phyloP scores from a whole-genome alignment of 2,888 invertebrate species.

The Unio pictorum region DNA sequence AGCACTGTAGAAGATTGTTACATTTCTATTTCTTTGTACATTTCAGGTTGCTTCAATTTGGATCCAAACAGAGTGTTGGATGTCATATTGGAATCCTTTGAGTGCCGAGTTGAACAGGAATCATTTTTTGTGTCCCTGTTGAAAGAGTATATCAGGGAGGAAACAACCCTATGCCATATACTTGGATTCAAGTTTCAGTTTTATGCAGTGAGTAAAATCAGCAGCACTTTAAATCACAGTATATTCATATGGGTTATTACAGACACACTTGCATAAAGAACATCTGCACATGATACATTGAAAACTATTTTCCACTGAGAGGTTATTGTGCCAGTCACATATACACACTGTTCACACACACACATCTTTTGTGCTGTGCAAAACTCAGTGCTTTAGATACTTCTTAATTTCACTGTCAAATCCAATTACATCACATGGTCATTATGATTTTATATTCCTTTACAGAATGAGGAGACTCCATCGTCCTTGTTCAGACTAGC shows the following conservation, averaged over 20 bases:
- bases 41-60: conserved; percentile 93
- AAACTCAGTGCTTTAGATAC: too few species aligned
- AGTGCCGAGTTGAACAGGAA: conserved; percentile 75
- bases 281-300: too few species aligned
- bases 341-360: too few species aligned
- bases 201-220: conserved; percentile 69
- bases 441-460: background rate
- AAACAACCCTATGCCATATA: conserved; percentile 91
- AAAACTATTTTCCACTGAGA: too few species aligned
- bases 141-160: conserved; percentile 90
- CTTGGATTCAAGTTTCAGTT: conserved; percentile 91
- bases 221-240: background rate
- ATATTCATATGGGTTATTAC: too few species aligned
- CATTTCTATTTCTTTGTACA: background rate
- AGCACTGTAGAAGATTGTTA: background rate
- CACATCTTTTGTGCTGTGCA: too few species aligned
- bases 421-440: too few species aligned
- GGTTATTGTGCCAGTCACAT: too few species aligned
- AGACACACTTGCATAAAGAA: too few species aligned
- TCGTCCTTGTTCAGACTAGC: conserved; percentile 90
- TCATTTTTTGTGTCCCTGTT: conserved; percentile 89
- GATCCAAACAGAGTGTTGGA: conserved; percentile 98
- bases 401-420: too few species aligned
- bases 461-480: conserved; percentile 77
- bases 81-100: conserved; percentile 96